Evolutionary conservation across 2,888 invertebrate species (phyloP).

Genomic region (Lithophane ornitopus): DNA sequence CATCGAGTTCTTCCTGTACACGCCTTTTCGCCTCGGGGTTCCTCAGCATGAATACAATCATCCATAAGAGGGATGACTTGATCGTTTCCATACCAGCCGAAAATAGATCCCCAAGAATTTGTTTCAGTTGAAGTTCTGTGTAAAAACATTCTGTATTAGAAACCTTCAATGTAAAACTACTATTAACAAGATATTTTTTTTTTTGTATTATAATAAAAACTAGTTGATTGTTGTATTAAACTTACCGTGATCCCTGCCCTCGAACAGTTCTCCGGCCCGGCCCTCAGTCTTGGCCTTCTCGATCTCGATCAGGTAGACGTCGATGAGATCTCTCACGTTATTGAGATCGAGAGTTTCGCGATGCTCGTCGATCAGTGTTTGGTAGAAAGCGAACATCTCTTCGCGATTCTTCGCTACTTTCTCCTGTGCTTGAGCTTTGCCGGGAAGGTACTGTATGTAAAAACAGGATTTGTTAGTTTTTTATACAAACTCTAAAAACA

Average conservation of each 20-base stretch:
- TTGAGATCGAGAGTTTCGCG: slow-evolving; percentile 93
- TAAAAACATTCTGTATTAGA: slow-evolving; percentile 54
- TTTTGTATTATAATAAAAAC: slow-evolving; percentile 32
- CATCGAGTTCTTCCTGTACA: slow-evolving; percentile 96
- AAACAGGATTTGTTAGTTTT: slow-evolving; percentile 51
- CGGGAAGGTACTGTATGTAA: slow-evolving; percentile 90
- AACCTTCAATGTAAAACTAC: slow-evolving; percentile 27
- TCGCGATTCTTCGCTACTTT: slow-evolving; percentile 93
- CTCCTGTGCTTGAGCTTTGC: slow-evolving; percentile 91
- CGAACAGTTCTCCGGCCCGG: slow-evolving; percentile 93
- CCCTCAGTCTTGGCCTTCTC: slow-evolving; percentile 95
- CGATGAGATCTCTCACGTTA: slow-evolving; percentile 95
- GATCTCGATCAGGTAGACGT: slow-evolving; percentile 96
- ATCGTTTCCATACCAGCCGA: slow-evolving; percentile 98
- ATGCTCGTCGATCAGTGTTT: slow-evolving; percentile 95
- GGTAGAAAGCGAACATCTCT: slow-evolving; percentile 96
- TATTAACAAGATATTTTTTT: neutral
- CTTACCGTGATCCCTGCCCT: slow-evolving; percentile 96
- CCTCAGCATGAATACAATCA: slow-evolving; percentile 96
- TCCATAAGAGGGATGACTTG: slow-evolving; percentile 97
- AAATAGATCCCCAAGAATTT: slow-evolving; percentile 97
- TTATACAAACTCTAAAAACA: neutral
- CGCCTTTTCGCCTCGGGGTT: slow-evolving; percentile 95
- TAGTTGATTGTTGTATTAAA: slow-evolving; percentile 57
- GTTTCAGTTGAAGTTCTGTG: slow-evolving; percentile 96